Percentiles rank a stretch among this genome's conserved stretches.
These are phyloP conservation scores for Drosophila heteroneura DNA, from an alignment of 2,888 invertebrate genomes.

Conservation along the genomic window DNA sequence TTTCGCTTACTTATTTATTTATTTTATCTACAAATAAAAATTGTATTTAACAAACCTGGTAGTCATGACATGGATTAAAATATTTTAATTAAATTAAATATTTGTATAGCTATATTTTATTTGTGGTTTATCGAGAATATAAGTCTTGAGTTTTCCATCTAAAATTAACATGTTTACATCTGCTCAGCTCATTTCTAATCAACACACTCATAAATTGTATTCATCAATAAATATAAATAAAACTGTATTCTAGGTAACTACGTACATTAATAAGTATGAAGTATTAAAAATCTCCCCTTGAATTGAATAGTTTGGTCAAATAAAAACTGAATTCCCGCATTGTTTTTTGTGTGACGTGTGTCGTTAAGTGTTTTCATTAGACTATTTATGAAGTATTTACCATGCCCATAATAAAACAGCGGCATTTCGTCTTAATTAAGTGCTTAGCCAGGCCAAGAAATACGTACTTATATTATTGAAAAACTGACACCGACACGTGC, in stretches of 20 bases:
- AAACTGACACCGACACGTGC: slow-evolving; percentile 49
- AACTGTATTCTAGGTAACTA: slow-evolving; percentile 6
- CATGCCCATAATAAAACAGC: slow-evolving; percentile 74
- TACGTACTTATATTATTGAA: slow-evolving; percentile 20
- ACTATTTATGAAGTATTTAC: slow-evolving; percentile 77
- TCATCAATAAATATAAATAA: slow-evolving; percentile 1
- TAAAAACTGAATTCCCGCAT: slow-evolving; percentile 75
- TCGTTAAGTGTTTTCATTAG: slow-evolving; percentile 76
- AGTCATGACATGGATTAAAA: not conserved
- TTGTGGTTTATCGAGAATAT: not conserved
- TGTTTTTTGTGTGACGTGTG: slow-evolving; percentile 75
- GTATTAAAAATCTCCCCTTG: slow-evolving; percentile 48
- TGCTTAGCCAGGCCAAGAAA: slow-evolving; percentile 47
- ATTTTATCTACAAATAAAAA: not conserved
- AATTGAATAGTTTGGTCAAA: slow-evolving; percentile 54
- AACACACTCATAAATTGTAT: slow-evolving; percentile 5
- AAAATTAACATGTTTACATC: not conserved
- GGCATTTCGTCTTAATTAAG: slow-evolving; percentile 81
- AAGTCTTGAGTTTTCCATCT: not conserved
- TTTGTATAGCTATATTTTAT: no score
- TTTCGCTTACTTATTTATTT: slow-evolving; percentile 28
- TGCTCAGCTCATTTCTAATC: slow-evolving; percentile 3
- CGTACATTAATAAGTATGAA: not conserved
- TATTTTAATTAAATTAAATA: not conserved
- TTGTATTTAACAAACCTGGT: not conserved